phyloP scores from a whole-genome alignment of 2,888 invertebrate genomes.

The Catocala nupta region DNA sequence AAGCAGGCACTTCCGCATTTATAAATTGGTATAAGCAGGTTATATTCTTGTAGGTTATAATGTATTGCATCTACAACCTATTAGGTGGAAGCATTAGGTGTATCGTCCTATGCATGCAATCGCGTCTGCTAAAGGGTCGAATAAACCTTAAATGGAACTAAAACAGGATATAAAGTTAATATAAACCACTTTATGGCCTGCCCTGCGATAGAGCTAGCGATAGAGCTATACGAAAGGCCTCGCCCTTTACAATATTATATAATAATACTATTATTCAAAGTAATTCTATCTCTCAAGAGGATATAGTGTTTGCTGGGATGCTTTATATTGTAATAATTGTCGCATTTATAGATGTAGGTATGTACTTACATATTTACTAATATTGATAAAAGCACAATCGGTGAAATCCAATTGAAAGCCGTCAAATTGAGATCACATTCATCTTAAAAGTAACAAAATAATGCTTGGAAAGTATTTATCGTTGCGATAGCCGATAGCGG shows the following conservation, averaged over 20 bases:
- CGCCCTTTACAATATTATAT: too few species aligned
- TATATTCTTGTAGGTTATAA: too few species aligned
- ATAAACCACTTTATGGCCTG: slow-evolving; percentile 64
- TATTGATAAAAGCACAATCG: slow-evolving; percentile 39
- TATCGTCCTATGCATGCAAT: not conserved
- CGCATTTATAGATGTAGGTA: not conserved
- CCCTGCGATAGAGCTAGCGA: too few species aligned
- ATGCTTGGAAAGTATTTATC: slow-evolving; percentile 59
- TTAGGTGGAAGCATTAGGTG: too few species aligned
- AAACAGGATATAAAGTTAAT: slow-evolving; percentile 68
- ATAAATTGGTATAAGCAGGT: too few species aligned
- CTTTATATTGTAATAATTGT: slow-evolving; percentile 14
- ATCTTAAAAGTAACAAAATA: slow-evolving; percentile 53
- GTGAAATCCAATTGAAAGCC: slow-evolving; percentile 49
- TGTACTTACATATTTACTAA: slow-evolving; percentile 4
- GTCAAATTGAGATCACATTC: slow-evolving; percentile 45
- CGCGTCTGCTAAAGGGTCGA: slow-evolving; percentile 21
- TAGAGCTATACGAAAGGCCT: too few species aligned
- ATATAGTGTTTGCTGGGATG: slow-evolving; percentile 21
- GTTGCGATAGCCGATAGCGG: slow-evolving; percentile 61
- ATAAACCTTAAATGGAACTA: slow-evolving; percentile 66
- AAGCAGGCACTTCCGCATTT: too few species aligned
- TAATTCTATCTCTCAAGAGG: slow-evolving; percentile 55
- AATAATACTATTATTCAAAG: too few species aligned
- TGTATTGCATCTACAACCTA: too few species aligned